Evolutionary conservation across 2,113 vertebrate genomes (phyloP), one percentile per base, ranked within the genome.

Genomic region (Narcine bancroftii): DNA sequence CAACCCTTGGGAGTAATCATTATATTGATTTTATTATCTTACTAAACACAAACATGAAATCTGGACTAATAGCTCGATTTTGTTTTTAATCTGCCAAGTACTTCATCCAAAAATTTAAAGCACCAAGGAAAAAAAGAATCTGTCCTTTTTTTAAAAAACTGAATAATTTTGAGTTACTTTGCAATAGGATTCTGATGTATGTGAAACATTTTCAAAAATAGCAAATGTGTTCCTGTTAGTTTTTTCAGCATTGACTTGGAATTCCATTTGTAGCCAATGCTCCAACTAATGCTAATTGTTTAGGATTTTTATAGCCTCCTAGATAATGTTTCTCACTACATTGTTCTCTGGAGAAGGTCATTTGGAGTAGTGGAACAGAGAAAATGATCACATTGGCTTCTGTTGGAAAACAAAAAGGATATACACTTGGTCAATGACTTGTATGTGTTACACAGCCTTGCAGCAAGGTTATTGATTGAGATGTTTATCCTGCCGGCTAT

Each of bases 1-100:
- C 89, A 91, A 69, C 66, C 65, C 47, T 91, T 45, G 36, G 45
- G 39, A 91, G 66, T 91, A 71, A 91, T 47, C 89, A 69, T 47
- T 71, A 42, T 91, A 33, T 91, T 91, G 89, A 42, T 19, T 60
- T 87, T 10, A 42, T 45, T 89, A 63, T 63, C 69, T 91, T 36
- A 42, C n/a, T 33, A 45, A 91, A 69, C 39, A 6, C 7, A 47
- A 91, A 39, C 26, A 66, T 91, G 45, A 91, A 91, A 66, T 50
- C 79, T 91, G 87, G 66, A 91, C 33, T 6, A 91, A 71, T n/a
- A 47, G 45, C 89, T 91, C 47, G 29, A 60, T 39, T 42, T 91
- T 47, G 69, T 91, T 29, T 89, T 79, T 42, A 89, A 69, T 63
- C 77, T 81, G 47, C 45, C 89, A 91, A 33, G 42, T 45, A 47